A percentile compares a stretch with the other conserved stretches of the same genome.
phyloP scores from a whole-genome alignment of 2,888 invertebrate genomes.

The Acanthopleura granulata region DNA sequence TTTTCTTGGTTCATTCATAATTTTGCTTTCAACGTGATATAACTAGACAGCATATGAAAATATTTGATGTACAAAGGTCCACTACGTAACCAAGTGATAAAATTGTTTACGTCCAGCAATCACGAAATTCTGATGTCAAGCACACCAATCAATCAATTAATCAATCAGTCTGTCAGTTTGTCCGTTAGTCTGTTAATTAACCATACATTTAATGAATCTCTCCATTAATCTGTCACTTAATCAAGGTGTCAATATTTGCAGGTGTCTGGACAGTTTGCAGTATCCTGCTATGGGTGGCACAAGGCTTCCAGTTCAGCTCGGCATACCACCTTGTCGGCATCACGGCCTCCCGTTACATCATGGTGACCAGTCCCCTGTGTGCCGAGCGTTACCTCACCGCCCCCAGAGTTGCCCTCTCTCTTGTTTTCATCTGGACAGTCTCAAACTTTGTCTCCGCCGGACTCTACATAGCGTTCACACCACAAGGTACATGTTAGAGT shows the following conservation, averaged over 20 bases:
- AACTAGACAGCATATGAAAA: no score
- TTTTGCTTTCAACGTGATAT: no score
- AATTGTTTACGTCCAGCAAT: no score
- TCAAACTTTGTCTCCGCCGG: background rate
- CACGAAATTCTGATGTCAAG: no score
- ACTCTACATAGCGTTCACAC: slow-evolving; percentile 2
- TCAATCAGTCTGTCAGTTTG: no score
- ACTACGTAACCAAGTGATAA: no score
- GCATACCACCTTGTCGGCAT: slow-evolving; percentile 46
- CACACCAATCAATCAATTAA: no score
- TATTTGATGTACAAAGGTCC: no score
- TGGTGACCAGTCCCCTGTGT: slow-evolving; percentile 37
- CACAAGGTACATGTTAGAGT: background rate
- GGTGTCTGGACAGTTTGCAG: slow-evolving; percentile 42
- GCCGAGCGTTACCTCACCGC: slow-evolving; percentile 36
- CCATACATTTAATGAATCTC: no score
- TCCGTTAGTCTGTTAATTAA: no score
- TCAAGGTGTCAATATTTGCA: slow-evolving; percentile 5
- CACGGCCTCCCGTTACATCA: slow-evolving; percentile 39
- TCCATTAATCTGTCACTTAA: no score
- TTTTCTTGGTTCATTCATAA: no score
- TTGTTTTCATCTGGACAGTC: slow-evolving; percentile 36
- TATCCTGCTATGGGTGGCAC: slow-evolving; percentile 33
- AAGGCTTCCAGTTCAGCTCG: slow-evolving; percentile 39
- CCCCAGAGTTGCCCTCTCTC: slow-evolving; percentile 25